phyloP scores from a whole-genome alignment of 2,888 invertebrate species.

The Archaeoteleia sp. region DNA sequence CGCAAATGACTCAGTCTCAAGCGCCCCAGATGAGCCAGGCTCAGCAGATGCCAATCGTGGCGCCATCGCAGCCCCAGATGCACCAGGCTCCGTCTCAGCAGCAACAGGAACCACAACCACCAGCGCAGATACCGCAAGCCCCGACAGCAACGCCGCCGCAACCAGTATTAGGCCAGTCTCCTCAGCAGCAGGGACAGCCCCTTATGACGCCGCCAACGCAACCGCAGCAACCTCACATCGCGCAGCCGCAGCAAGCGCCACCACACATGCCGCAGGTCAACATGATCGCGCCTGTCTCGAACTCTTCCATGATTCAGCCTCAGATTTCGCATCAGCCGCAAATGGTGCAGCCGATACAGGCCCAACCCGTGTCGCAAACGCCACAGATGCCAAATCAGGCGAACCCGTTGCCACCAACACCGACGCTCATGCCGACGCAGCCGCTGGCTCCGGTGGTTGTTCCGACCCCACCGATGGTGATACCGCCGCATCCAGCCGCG shows the following conservation, averaged over 20 bases:
- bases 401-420: constrained; percentile 49
- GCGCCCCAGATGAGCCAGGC: constrained; percentile 53
- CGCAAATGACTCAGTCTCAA: constrained; percentile 55
- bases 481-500: constrained; percentile 58
- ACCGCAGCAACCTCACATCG: constrained; percentile 53
- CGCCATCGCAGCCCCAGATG: constrained; percentile 57
- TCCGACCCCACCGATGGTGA: constrained; percentile 55
- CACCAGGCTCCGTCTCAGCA: constrained; percentile 54
- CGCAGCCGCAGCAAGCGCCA: constrained; percentile 57
- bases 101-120: constrained; percentile 47
- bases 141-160: constrained; percentile 40
- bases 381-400: constrained; percentile 57
- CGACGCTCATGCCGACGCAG: constrained; percentile 54
- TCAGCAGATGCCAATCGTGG: constrained; percentile 51
- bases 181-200: constrained; percentile 54
- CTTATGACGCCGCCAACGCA: constrained; percentile 52
- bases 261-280: constrained; percentile 32
- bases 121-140: constrained; percentile 37
- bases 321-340: constrained; percentile 64
- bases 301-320: constrained; percentile 37
- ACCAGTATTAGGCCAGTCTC: constrained; percentile 53
- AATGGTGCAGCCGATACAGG: constrained; percentile 55
- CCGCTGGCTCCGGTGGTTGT: constrained; percentile 16
- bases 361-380: constrained; percentile 45
- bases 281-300: constrained; percentile 26